These are phyloP conservation scores for Erpetoichthys calabaricus DNA, from an alignment of 2,797 vertebrate genomes.

Conservation along the genomic window DNA sequence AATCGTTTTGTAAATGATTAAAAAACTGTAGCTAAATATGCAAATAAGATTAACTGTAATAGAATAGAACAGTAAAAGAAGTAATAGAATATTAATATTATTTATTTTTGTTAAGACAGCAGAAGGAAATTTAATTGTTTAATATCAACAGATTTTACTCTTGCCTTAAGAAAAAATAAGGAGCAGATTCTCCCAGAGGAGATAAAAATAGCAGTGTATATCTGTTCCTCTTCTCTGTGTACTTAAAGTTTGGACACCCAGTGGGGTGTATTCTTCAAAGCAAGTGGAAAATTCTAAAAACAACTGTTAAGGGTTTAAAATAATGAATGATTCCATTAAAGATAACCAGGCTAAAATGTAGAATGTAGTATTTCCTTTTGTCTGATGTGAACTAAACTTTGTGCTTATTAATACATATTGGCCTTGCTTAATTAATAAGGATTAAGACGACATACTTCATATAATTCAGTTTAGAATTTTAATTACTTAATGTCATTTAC, in stretches of 20 bases:
- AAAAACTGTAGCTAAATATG: too few relatives aligned
- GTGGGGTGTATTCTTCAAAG: conserved; percentile 69
- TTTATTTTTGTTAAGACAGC: too few relatives aligned
- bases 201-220: conserved; percentile 51
- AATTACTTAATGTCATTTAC: too few relatives aligned
- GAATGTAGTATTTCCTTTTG: background rate
- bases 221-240: conserved; percentile 43
- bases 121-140: background rate
- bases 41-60: too few relatives aligned
- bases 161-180: conserved; percentile 4
- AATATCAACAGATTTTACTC: background rate
- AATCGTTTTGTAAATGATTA: too few relatives aligned
- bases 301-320: conserved; percentile 65
- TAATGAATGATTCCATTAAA: conserved; percentile 24
- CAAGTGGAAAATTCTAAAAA: conserved; percentile 65
- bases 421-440: too few relatives aligned
- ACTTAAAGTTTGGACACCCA: conserved; percentile 64
- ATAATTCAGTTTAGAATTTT: too few relatives aligned
- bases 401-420: background rate
- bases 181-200: conserved; percentile 47
- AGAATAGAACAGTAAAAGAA: too few relatives aligned
- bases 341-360: background rate
- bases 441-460: too few relatives aligned
- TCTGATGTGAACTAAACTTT: background rate
- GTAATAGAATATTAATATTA: too few relatives aligned